Percentiles rank a stretch among this genome's conserved stretches.
phyloP scores from a whole-genome alignment of 2,113 vertebrate species.

The Pagrus major region DNA sequence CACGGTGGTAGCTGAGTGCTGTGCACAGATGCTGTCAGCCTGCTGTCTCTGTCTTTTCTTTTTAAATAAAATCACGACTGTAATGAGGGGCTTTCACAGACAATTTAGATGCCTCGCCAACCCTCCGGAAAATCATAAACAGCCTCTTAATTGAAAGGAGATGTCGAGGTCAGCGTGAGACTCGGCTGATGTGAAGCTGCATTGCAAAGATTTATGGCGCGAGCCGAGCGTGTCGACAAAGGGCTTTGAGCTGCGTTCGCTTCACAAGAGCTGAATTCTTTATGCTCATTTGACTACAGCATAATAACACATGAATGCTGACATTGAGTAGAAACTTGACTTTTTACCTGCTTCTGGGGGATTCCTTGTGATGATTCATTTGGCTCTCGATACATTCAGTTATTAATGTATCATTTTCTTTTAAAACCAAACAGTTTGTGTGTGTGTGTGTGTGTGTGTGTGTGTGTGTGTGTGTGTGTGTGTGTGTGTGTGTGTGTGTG shows the following conservation, averaged over 20 bases:
- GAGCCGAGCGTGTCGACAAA: not conserved
- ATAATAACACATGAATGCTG: not conserved
- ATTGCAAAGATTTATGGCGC: conserved; percentile 6
- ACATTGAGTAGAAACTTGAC: conserved; percentile 8
- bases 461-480: not conserved
- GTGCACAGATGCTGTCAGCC: conserved; percentile 39
- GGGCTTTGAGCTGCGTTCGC: conserved; percentile 22
- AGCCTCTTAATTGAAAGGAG: conserved; percentile 56
- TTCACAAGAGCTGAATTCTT: conserved; percentile 18
- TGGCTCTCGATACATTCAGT: not conserved
- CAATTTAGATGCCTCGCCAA: conserved; percentile 46
- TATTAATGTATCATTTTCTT: not conserved
- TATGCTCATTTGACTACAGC: not conserved
- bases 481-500: not conserved
- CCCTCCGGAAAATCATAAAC: conserved; percentile 53
- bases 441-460: not conserved
- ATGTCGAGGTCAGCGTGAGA: conserved; percentile 52
- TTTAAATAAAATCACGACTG: conserved; percentile 27
- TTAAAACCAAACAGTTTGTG: conserved; percentile 5
- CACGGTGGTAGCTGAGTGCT: not conserved
- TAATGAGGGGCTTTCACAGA: conserved; percentile 67
- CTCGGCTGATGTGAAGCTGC: conserved; percentile 12
- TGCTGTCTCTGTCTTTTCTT: not conserved
- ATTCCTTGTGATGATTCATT: not conserved
- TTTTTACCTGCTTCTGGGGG: not conserved